phyloP scores from a whole-genome alignment of 2,888 invertebrate genomes.

The Gastrophysa polygoni region DNA sequence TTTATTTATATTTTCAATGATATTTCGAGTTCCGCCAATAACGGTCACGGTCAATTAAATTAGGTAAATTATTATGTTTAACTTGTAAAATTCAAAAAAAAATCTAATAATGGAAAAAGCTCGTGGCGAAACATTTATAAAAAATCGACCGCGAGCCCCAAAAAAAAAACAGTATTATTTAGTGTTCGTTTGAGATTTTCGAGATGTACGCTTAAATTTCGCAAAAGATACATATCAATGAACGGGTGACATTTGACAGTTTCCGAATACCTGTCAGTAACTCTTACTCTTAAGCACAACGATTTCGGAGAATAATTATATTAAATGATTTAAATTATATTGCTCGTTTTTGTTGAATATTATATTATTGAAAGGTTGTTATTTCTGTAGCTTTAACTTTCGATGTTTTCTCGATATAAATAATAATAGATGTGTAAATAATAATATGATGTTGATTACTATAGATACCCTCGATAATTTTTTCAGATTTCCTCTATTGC shows the following conservation, averaged over 20 bases:
- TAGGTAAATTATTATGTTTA: conserved; percentile 26
- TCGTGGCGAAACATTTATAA: conserved; percentile 47
- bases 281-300: conserved; percentile 27
- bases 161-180: conserved; percentile 45
- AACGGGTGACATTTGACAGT: conserved; percentile 35
- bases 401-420: conserved; percentile 23
- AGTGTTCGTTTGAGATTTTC: conserved; percentile 17
- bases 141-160: conserved; percentile 39
- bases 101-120: conserved; percentile 36
- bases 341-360: conserved; percentile 16
- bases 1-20: no score
- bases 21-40: not conserved
- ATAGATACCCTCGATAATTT: no score
- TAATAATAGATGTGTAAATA: conserved; percentile 20
- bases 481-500: no score
- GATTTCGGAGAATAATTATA: conserved; percentile 26
- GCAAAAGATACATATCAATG: conserved; percentile 41
- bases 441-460: not conserved
- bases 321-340: no score
- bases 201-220: conserved; percentile 22
- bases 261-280: no score
- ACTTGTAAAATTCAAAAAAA: conserved; percentile 39
- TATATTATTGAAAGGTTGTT: conserved; percentile 13
- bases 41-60: conserved; percentile 24
- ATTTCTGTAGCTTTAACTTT: conserved; percentile 12